phyloP scores from a whole-genome alignment of 1,140 invertebrate species.

The Microplitis mediator region DNA sequence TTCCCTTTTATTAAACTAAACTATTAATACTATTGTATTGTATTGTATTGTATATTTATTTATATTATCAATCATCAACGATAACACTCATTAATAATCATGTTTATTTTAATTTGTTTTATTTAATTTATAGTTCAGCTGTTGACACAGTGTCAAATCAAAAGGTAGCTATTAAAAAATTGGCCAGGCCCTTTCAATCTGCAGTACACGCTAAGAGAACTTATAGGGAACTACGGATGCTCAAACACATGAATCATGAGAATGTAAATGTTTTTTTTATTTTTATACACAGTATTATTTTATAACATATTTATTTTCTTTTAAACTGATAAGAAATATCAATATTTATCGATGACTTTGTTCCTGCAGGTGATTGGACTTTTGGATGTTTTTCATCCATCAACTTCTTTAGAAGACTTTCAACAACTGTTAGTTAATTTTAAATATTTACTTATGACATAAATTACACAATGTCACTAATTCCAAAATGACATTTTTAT shows the following conservation, averaged over 20 bases:
- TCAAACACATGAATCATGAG: constrained; percentile 99
- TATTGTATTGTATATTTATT: neutral
- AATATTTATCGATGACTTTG: neutral
- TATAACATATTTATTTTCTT: neutral
- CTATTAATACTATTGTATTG: neutral
- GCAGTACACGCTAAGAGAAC: constrained; percentile 98
- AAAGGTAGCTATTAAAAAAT: constrained; percentile 97
- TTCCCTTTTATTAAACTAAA: neutral
- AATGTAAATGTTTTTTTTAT: constrained; percentile 75
- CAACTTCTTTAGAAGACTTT: constrained; percentile 76
- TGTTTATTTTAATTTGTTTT: constrained; percentile 16
- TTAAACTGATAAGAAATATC: neutral
- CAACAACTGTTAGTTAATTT: constrained; percentile 76
- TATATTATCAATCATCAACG: neutral
- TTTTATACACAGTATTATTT: neutral
- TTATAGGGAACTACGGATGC: constrained; percentile 92
- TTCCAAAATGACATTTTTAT: too few relatives aligned
- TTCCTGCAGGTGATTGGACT: constrained; percentile 78
- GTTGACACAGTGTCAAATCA: constrained; percentile 74
- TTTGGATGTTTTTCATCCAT: constrained; percentile 92
- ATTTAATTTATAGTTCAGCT: constrained; percentile 73
- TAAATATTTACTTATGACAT: neutral
- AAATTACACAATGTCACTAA: neutral
- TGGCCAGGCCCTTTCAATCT: constrained; percentile 96
- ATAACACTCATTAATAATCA: constrained; percentile 10